Base-by-base conservation (phyloP, 2,113 vertebrate genomes). In the Siniperca chuatsi region DNA sequence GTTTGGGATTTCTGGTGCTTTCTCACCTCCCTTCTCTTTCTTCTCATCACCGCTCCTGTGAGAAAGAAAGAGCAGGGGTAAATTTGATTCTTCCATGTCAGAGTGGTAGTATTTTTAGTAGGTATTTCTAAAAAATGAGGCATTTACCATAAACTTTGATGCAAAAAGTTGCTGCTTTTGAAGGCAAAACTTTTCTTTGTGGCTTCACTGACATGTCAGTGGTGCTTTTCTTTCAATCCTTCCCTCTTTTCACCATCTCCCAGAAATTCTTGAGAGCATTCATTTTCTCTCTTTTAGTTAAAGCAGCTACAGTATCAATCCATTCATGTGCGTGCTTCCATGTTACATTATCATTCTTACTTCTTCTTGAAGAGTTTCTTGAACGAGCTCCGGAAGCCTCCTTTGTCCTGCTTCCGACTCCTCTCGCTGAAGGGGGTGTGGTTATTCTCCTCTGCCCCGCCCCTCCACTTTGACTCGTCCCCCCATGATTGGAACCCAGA, bases 351-450 rank as follows among this genome's bases (percentile, higher is more conserved):
- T 81, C 86, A 71, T 92, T 94, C 95, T 97, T 94, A 99, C 98
- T 98, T 99, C 94, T 99, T 99, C 95, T 98, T 99, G 96, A 99
- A 99, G 93, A 99, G 97, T 87, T 98, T 99, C 95, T 98, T 98
- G 94, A 99, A 99, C 67, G 98, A 99, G 95, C 96, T 99, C 74
- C 98, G 97, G 92, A 99, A 98, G 72, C 98, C 97, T 95, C 98
- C 97, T 95, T 97, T 98, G 92, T 98, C 98, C 94, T 97, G 96
- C 92, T 98, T 98, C 6, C 97, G 96, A 91, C 96, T 97, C 89
- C 97, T 96, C 89, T 98, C 97, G 79, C 97, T 98, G 94, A 99
- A 96, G 88, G 96, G 95, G 68, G 97, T 96, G 94, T 98, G 97
- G 83, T 96, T 96, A 79, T 90, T 95, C 84, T 97, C 96, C 85